Evolutionary conservation across 2,888 invertebrate species (phyloP), one percentile per base, ranked within the genome.

Genomic region (Laspeyria flexula): DNA sequence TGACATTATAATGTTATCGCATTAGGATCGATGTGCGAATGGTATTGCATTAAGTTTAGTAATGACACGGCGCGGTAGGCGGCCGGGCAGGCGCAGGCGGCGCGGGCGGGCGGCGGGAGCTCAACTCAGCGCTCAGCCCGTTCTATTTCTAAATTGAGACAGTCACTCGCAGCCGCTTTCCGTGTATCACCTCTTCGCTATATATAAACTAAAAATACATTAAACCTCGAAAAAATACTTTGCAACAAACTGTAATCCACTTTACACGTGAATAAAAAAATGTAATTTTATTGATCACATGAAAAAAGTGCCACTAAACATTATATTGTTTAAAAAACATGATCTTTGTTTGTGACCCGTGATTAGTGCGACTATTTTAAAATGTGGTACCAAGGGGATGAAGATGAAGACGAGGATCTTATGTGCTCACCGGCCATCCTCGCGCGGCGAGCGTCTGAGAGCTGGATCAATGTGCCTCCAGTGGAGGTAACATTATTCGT

Each of bases 381-480:
- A 71, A 96, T 96, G 96, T 96, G 96, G 95, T 96, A 95, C 81
- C 95, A 95, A 79, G 95, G 95, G 59, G 94, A 95, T 43, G 96
- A 96, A 67, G 96, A 96, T 70, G 97, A 97, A 80, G 97, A 97
- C 74, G 97, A 96, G 83, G 96, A 96, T 72, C 93, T 97, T 71
- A 94, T 96, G 94, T 97, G 96, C 91, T 97, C 97, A 75, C 97
- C 97, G 62, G 97, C 97, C 55, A 93, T 97, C 61, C 94, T 97
- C 90, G 97, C 97, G 55, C 93, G 97, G 64, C 93, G 97, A 66
- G 97, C 97, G 41, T 96, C 96, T 13, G 97, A 97, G 85, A 97
- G 97, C 84, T 97, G 97, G 97, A 97, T 97, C 72, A 96, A 96
- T 75, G 96, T 96, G 65, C 97, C 97, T 83, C 97, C 97, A 42